Evolutionary conservation across 2,113 vertebrate genomes (phyloP).

Genomic region (Chionomys nivalis): DNA sequence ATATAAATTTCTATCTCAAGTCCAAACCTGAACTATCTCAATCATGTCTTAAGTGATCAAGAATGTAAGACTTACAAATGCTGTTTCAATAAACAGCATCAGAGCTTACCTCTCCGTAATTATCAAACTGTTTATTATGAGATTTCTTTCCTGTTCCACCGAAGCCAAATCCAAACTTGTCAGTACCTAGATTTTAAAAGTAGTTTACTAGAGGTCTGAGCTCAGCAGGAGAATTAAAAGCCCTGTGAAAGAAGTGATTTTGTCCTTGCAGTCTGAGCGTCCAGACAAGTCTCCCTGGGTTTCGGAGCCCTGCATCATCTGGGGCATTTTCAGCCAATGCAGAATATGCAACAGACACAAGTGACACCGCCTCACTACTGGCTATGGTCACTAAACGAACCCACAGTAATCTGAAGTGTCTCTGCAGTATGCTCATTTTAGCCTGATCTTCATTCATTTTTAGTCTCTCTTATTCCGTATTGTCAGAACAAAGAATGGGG

Average conservation of each 20-base stretch:
- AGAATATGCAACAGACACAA: neutral
- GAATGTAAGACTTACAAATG: neutral
- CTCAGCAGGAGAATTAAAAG: neutral
- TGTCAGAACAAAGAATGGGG: neutral
- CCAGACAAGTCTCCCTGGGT: neutral
- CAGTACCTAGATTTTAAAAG: constrained; percentile 90
- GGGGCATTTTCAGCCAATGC: neutral
- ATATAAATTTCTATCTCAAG: neutral
- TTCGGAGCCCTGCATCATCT: neutral
- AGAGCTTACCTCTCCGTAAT: constrained; percentile 94
- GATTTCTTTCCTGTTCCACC: constrained; percentile 99
- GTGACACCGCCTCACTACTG: neutral
- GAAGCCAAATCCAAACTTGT: constrained; percentile 98
- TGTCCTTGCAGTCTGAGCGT: neutral
- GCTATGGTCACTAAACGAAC: neutral
- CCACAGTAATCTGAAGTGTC: neutral
- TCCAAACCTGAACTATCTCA: constrained; percentile 20
- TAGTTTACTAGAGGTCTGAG: neutral
- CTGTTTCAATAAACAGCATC: neutral
- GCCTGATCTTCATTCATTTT: neutral
- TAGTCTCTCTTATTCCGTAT: neutral
- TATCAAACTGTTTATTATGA: constrained; percentile 99
- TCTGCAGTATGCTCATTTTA: neutral
- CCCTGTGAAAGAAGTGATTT: neutral
- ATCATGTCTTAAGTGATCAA: neutral